Evolutionary conservation across 2,888 invertebrate genomes (phyloP).

Genomic region (Acronicta leporina): DNA sequence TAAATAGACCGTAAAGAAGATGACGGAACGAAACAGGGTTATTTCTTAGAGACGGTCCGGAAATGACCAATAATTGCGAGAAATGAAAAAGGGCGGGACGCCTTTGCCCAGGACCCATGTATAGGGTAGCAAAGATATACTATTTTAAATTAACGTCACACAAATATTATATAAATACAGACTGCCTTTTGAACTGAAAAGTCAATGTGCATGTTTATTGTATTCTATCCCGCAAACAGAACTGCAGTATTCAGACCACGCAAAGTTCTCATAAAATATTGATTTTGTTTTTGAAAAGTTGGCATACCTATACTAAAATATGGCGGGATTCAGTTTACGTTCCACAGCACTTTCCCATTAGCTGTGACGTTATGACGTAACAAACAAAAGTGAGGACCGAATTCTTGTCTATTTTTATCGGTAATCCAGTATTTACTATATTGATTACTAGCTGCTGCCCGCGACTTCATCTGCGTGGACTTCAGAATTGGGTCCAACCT

Average conservation of each 20-base stretch:
- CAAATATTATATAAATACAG: not conserved
- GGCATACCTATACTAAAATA: conserved; percentile 12
- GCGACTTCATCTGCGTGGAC: no score
- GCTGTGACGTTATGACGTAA: conserved; percentile 16
- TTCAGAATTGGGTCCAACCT: no score
- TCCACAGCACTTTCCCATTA: conserved; percentile 37
- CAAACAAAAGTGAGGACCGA: conserved; percentile 17
- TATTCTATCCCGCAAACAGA: conserved; percentile 15
- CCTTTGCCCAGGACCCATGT: no score
- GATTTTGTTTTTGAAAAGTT: conserved; percentile 32
- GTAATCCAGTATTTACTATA: not conserved
- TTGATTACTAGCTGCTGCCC: conserved; percentile 12
- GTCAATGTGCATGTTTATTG: not conserved
- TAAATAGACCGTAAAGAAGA: no score
- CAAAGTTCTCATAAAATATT: conserved; percentile 30
- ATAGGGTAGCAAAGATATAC: no score
- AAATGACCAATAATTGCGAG: no score
- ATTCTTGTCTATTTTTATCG: conserved; percentile 10
- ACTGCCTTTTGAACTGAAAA: not conserved
- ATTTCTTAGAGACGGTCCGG: no score
- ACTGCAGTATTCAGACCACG: conserved; percentile 11
- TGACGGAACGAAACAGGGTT: no score
- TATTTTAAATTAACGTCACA: not conserved
- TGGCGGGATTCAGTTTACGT: conserved; percentile 32
- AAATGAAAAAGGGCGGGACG: no score